Conservation (phyloP, 2,888 invertebrate genomes). For the Trichopoda pennipes region DNA sequence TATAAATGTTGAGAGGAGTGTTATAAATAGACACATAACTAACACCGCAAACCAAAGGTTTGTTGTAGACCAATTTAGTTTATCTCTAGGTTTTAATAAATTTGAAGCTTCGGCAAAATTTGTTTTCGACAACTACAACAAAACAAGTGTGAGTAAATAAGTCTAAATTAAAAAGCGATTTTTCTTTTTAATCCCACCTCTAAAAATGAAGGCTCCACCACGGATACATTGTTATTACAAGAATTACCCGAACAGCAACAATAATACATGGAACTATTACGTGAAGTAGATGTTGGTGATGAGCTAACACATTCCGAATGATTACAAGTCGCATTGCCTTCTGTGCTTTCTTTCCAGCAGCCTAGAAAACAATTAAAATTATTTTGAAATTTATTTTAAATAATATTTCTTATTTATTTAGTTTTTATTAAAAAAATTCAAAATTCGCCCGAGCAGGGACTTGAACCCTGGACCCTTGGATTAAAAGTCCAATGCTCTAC, state of each 20-base stretch:
- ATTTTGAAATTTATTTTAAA: slow-evolving; percentile 3
- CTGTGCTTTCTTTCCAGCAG: slow-evolving; percentile 83
- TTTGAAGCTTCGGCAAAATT: slow-evolving; percentile 65
- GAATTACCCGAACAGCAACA: slow-evolving; percentile 90
- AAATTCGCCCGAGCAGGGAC: slow-evolving; percentile 52
- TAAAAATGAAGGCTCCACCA: slow-evolving; percentile 77
- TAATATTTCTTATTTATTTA: neutral
- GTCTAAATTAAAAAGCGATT: neutral
- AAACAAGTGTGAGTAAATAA: no score
- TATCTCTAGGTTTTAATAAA: slow-evolving; percentile 43
- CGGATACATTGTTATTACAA: slow-evolving; percentile 85
- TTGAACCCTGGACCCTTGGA: no score
- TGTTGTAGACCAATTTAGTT: slow-evolving; percentile 69
- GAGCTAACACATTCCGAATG: slow-evolving; percentile 83
- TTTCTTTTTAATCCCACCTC: slow-evolving; percentile 69
- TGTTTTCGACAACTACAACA: slow-evolving; percentile 71
- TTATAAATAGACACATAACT: slow-evolving; percentile 71
- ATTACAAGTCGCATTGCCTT: slow-evolving; percentile 82
- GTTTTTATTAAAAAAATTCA: slow-evolving; percentile 3
- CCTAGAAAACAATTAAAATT: slow-evolving; percentile 76
- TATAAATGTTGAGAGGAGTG: slow-evolving; percentile 70
- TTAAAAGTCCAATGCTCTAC: slow-evolving; percentile 80
- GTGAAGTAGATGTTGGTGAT: slow-evolving; percentile 81
- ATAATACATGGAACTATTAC: slow-evolving; percentile 84
- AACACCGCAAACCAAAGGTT: slow-evolving; percentile 70